Evolutionary conservation across 2,888 invertebrate species (phyloP).

Genomic region (Muscina levida): DNA sequence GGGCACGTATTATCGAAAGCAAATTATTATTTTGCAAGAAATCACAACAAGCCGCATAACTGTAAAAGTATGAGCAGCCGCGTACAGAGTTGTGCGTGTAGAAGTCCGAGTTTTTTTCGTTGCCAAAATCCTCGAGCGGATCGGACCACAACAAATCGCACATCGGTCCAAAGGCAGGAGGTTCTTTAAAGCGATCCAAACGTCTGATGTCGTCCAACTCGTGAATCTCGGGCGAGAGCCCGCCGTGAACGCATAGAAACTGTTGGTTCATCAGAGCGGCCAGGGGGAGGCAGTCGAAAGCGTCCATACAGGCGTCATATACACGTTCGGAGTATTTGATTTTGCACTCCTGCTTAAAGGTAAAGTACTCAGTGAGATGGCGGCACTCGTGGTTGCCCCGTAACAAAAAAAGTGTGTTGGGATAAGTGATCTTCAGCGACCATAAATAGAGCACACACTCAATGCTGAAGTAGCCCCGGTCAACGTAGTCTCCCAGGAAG

Average conservation of each 20-base stretch:
- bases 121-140: constrained; percentile 99
- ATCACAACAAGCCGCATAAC: constrained; percentile 99
- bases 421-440: constrained; percentile 98
- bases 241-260: constrained; percentile 99
- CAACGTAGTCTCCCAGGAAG: constrained; percentile 99
- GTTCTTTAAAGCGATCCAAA: constrained; percentile 99
- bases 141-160: constrained; percentile 99
- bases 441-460: constrained; percentile 98
- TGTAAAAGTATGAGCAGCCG: constrained; percentile 99
- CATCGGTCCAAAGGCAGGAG: constrained; percentile 99
- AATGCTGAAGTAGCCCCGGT: constrained; percentile 91
- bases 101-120: constrained; percentile 97
- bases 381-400: constrained; percentile 99
- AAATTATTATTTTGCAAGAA: constrained; percentile 99
- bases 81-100: constrained; percentile 99
- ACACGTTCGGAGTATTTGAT: constrained; percentile 99
- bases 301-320: constrained; percentile 99
- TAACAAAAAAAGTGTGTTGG: constrained; percentile 98
- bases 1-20: constrained; percentile 99
- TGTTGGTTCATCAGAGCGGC: constrained; percentile 99
- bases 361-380: constrained; percentile 99
- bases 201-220: constrained; percentile 97
- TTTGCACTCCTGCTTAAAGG: constrained; percentile 99
- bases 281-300: constrained; percentile 99
- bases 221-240: constrained; percentile 99